These are phyloP conservation scores for Parapristionchus giblindavisi DNA, from an alignment of 2,888 invertebrate genomes.

Conservation along the genomic window DNA sequence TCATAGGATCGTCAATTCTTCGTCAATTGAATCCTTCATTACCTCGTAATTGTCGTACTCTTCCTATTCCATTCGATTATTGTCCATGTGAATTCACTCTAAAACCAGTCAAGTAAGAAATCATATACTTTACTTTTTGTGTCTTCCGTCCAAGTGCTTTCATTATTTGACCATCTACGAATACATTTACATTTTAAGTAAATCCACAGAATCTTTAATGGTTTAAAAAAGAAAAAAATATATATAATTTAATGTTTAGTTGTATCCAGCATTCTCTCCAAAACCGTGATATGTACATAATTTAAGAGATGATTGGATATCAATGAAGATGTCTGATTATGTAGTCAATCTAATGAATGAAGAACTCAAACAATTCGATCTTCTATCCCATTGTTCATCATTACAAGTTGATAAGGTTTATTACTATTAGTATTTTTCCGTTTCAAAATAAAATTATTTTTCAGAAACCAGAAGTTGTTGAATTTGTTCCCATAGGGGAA, in stretches of 20 bases:
- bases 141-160: too few species aligned
- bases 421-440: not conserved
- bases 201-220: too few species aligned
- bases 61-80: constrained; percentile 33
- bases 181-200: too few species aligned
- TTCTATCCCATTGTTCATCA: not conserved
- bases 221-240: too few species aligned
- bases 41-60: constrained; percentile 32
- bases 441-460: not conserved
- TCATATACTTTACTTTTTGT: constrained; percentile 1
- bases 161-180: too few species aligned
- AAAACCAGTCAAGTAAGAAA: constrained; percentile 25
- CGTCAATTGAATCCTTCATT: constrained; percentile 21
- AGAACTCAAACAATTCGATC: constrained; percentile 16
- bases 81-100: constrained; percentile 24
- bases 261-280: too few species aligned
- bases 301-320: not conserved
- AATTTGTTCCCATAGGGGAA: constrained; percentile 1
- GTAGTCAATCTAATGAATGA: constrained; percentile 14
- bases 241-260: too few species aligned
- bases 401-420: not conserved
- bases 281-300: not conserved
- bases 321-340: constrained; percentile 5
- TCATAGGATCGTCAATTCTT: constrained; percentile 27
- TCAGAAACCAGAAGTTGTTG: constrained; percentile 19